Evolutionary conservation across 2,888 invertebrate species (phyloP).

Genomic region (Folsomia candida): DNA sequence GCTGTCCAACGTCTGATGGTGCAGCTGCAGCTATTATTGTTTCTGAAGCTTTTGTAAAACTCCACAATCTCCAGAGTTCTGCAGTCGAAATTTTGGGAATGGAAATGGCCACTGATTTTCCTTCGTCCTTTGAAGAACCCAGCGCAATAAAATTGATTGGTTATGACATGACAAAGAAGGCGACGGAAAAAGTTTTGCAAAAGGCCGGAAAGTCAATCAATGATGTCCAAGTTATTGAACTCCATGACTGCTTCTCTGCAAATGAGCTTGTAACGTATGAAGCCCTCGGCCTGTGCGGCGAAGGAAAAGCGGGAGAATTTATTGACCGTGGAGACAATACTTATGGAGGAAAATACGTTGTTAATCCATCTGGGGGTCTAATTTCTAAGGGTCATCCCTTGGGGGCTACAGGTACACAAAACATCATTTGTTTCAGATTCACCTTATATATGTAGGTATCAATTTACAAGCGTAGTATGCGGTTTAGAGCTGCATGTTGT

Average conservation of each 20-base stretch:
- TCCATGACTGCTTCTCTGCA: constrained; percentile 97
- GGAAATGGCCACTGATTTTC: constrained; percentile 93
- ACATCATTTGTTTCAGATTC: background rate
- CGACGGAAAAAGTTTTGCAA: constrained; percentile 71
- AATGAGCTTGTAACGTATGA: constrained; percentile 98
- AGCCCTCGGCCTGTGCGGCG: constrained; percentile 85
- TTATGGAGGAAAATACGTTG: constrained; percentile 92
- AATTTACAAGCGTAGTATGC: too few relatives aligned
- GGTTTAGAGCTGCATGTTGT: too few relatives aligned
- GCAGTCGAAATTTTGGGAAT: constrained; percentile 95
- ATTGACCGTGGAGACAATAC: constrained; percentile 95
- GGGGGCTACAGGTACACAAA: constrained; percentile 81
- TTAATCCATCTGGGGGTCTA: constrained; percentile 99
- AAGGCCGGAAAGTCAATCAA: constrained; percentile 72
- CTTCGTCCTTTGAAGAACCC: constrained; percentile 76
- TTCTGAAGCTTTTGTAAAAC: constrained; percentile 84
- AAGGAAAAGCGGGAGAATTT: constrained; percentile 85
- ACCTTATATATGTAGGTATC: too few relatives aligned
- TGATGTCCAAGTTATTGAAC: constrained; percentile 89
- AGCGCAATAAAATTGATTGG: constrained; percentile 82
- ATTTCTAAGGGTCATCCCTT: constrained; percentile 98
- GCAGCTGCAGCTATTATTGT: constrained; percentile 80
- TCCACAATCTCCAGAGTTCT: constrained; percentile 74
- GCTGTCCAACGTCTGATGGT: constrained; percentile 99
- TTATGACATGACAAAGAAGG: constrained; percentile 87